Base-by-base conservation (phyloP, 2,797 vertebrate species). In the Etheostoma perlongum region DNA sequence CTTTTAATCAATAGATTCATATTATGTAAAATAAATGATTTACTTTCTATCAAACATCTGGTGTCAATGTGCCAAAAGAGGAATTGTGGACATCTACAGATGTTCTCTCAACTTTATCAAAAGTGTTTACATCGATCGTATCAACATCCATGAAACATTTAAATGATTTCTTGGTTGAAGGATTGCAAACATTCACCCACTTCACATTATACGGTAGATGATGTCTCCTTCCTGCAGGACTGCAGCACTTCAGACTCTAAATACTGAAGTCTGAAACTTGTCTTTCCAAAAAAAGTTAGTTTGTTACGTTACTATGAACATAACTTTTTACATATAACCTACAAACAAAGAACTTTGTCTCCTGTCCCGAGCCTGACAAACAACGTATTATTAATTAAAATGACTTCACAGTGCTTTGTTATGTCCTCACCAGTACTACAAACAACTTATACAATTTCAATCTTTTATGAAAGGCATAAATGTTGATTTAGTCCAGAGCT, bases 161-260 rank as follows among this genome's bases (percentile, higher is more conserved):
- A 33, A 67, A 61, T 21, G 4, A 40, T 55, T 54, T 40, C 40
- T 60, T 18, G 48, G 30, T 57, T 44, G 2, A 52, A 60, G 36
- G 23, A 25, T n/a, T 65, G 13, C 51, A 73, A 52, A 67, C 54
- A 73, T 62, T 67, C 30, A 49, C 30, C 14, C 61, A 49, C 44
- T 58, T 72, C 63, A 47, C 40, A 49, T 67, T 27, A 61, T 2
- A 23, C 21, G 21, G 21, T 23, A 72, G 25, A 72, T n/a, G 66
- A 36, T 25, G 52, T 67, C 51, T 40, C 19, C 4, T 57, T 67
- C 15, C 67, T 36, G 15, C 23, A 51, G 19, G 19, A 33, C 57
- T 61, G 21, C 12, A 40, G n/a, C 2, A 15, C 21, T 36, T 42
- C 47, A 33, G 8, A 27, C 61, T 55, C 40, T 58, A 59, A 64